These are phyloP conservation scores for Macrophya annulata DNA, from an alignment of 2,888 invertebrate species.

Conservation along the genomic window DNA sequence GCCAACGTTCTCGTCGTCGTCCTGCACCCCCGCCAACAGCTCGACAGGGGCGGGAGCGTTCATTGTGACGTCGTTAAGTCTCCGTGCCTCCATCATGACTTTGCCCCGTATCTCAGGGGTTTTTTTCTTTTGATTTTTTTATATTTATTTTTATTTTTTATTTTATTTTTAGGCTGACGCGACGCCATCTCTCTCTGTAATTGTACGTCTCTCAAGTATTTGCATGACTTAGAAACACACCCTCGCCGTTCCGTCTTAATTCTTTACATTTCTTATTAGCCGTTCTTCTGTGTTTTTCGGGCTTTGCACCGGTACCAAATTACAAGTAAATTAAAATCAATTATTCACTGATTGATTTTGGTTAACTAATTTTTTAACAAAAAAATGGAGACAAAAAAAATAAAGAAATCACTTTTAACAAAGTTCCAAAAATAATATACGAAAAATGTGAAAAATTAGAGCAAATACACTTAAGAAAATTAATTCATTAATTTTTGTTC, in stretches of 20 bases:
- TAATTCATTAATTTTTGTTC: conserved; percentile 5
- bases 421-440: not conserved
- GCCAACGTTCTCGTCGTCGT: conserved; percentile 37
- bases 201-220: conserved; percentile 67
- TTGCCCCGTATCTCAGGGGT: conserved; percentile 57
- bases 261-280: conserved; percentile 3
- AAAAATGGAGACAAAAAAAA: too few relatives aligned
- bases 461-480: not conserved
- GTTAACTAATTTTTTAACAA: not conserved
- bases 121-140: conserved; percentile 55
- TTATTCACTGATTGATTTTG: not conserved
- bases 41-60: conserved; percentile 67
- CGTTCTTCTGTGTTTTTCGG: not conserved
- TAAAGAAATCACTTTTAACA: not conserved
- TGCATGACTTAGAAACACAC: conserved; percentile 66
- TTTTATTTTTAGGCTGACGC: conserved; percentile 53
- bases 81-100: conserved; percentile 75
- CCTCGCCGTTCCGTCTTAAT: not conserved
- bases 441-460: not conserved
- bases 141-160: conserved; percentile 51
- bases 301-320: not conserved
- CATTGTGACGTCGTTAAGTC: conserved; percentile 77
- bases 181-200: conserved; percentile 64
- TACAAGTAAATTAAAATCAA: conserved; percentile 13
- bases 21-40: conserved; percentile 54